Evolutionary conservation across 1,140 invertebrate species (phyloP).

Genomic region (Penaeus chinensis): DNA sequence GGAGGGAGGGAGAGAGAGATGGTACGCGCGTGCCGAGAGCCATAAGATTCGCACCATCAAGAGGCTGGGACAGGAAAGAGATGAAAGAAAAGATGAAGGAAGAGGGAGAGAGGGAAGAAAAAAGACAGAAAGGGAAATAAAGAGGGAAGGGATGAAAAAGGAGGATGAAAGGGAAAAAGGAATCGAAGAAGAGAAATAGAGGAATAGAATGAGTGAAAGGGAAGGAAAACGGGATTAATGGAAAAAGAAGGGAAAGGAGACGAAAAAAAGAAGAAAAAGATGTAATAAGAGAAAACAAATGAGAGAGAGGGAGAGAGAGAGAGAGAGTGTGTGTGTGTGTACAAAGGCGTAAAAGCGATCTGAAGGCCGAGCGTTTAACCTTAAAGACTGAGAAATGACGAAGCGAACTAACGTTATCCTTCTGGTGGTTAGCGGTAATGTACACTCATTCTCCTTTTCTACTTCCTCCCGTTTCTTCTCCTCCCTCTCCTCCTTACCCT

Average conservation of each 20-base stretch:
- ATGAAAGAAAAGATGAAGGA: too few relatives aligned
- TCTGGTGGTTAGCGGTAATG: too few relatives aligned
- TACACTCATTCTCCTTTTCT: too few relatives aligned
- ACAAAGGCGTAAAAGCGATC: neutral
- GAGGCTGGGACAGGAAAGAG: too few relatives aligned
- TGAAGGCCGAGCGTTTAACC: neutral
- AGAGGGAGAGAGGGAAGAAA: too few relatives aligned
- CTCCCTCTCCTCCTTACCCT: neutral
- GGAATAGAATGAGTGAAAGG: neutral
- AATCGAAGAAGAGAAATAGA: neutral
- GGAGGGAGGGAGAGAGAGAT: neutral
- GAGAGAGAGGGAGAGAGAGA: constrained; percentile 17
- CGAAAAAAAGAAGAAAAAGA: too few relatives aligned
- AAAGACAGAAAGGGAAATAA: too few relatives aligned
- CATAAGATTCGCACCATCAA: too few relatives aligned
- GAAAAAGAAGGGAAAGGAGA: neutral
- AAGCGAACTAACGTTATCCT: too few relatives aligned
- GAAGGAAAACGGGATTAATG: neutral
- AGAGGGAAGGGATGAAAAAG: too few relatives aligned
- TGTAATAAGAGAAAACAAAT: neutral
- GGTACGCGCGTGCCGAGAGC: too few relatives aligned
- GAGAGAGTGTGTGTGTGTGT: constrained; percentile 1
- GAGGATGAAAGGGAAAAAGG: too few relatives aligned
- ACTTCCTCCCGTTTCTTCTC: neutral
- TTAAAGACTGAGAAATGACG: neutral